A percentile compares a stretch with the other conserved stretches of the same genome.
Conservation (phyloP, 2,888 invertebrate genomes). For the Drosophila infuscata region DNA sequence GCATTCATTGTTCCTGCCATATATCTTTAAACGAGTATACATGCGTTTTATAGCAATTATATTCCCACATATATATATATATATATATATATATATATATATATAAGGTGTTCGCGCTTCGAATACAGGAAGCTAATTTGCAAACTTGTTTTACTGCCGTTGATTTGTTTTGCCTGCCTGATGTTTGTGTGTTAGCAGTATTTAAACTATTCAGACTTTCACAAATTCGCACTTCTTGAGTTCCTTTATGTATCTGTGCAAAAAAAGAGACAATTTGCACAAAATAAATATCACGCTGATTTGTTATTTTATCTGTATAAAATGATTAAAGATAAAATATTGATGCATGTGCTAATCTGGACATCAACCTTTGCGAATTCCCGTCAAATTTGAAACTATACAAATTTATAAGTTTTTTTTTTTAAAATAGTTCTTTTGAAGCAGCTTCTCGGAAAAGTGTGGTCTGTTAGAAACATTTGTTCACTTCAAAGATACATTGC, state of each 20-base stretch:
- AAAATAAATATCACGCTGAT: not conserved
- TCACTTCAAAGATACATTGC: conserved; percentile 32
- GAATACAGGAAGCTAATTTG: conserved; percentile 54
- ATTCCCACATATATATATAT: not conserved
- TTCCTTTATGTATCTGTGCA: not conserved
- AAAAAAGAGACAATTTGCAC: not conserved
- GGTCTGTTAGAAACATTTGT: conserved; percentile 29
- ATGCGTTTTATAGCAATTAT: not conserved
- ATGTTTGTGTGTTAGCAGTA: conserved; percentile 16
- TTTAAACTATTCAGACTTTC: conserved; percentile 32
- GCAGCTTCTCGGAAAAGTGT: not conserved
- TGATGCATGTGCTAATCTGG: not conserved
- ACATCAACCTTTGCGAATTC: not conserved
- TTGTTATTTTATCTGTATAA: not conserved
- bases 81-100: conserved; percentile 2
- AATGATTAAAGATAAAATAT: not conserved
- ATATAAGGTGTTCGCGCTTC: conserved; percentile 15
- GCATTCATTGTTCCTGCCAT: conserved; percentile 29
- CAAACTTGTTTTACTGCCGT: conserved; percentile 45
- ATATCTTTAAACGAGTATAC: not conserved
- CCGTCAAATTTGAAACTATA: not conserved
- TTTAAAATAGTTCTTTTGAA: not conserved
- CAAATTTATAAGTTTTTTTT: not conserved
- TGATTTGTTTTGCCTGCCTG: conserved; percentile 22
- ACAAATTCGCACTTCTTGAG: conserved; percentile 22